Base-by-base conservation (phyloP, 2,797 vertebrate genomes). In the Platalea minor region DNA sequence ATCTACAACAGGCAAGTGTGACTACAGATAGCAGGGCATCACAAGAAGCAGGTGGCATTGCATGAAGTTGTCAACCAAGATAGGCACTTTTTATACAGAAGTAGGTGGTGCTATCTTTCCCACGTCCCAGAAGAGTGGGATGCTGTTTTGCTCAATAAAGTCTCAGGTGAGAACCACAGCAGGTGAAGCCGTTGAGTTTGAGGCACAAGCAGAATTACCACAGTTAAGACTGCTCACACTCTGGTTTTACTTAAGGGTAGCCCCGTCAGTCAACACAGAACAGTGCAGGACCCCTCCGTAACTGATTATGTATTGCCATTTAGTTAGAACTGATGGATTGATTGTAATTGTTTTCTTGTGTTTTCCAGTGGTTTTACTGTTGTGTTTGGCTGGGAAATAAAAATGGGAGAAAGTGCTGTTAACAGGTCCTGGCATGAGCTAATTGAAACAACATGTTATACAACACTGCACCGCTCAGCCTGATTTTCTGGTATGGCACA, bases 401-500 rank as follows among this genome's bases (percentile, higher is more conserved):
- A 89, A 88, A 91, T 26, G 35, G 73, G 61, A 78, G 41, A 91
- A 92, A 83, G 60, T 61, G 50, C 92, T 88, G 70, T 65, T 95
- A 94, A 88, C 68, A 92, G 76, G 69, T 84, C 88, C 88, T 93
- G 85, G 85, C 88, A 90, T 2, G 0, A 94, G 31, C 76, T 94
- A 95, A 81, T 73, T 84, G 57, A 43, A 94, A 79, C 68, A 77
- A 80, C 11, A 19, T 54, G 69, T 81, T 89, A 53, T 10, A 82
- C 61, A 43, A 26, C 46, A 41, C 73, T 54, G 81, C 46, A 21
- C n/a, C 56, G 50, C 73, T 91, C 76, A 73, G 88, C 61, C 69
- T 81, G 73, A 85, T 94, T 93, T 94, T 93, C 75, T 93, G 85
- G 65, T 96, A 51, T 23, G 85, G 95, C 85, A 93, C 37, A 29